Evolutionary conservation across 53 echinoderm and acorn worm genomes (phyloP).

Genomic region (Echinarachnius parma): DNA sequence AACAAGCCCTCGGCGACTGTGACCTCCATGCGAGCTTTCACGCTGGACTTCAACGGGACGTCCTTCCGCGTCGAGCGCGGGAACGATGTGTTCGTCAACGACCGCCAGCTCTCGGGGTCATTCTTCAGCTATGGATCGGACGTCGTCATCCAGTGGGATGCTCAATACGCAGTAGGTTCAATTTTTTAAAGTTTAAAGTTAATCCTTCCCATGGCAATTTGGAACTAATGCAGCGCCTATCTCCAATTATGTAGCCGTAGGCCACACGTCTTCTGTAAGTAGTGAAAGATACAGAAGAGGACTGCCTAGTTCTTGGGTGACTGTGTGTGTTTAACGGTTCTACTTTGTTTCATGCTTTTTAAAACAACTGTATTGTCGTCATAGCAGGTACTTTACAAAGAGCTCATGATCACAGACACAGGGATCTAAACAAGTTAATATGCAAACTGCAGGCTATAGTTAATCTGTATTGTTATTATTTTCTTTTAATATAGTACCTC

Average conservation of each 20-base stretch:
- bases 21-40: constrained; percentile 37
- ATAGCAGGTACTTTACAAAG: no score
- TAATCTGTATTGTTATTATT: background rate
- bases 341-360: no score
- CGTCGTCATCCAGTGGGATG: constrained; percentile 21
- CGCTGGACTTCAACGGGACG: constrained; percentile 41
- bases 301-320: background rate
- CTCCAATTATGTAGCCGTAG: no score
- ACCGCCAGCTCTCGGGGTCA: constrained; percentile 6
- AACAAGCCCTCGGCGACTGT: constrained; percentile 52
- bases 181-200: background rate
- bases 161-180: constrained; percentile 18
- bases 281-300: background rate
- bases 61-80: constrained; percentile 20
- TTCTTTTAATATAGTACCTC: constrained; percentile 41
- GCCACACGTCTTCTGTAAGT: no score
- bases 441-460: no score
- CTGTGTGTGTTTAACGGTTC: no score
- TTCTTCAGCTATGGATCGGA: constrained; percentile 20
- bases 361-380: no score
- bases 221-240: no score
- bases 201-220: no score
- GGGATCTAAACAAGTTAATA: no score
- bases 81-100: constrained; percentile 34
- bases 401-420: no score